These are phyloP conservation scores for Dreissena rostriformis DNA, from an alignment of 1,140 invertebrate species.

Conservation along the genomic window DNA sequence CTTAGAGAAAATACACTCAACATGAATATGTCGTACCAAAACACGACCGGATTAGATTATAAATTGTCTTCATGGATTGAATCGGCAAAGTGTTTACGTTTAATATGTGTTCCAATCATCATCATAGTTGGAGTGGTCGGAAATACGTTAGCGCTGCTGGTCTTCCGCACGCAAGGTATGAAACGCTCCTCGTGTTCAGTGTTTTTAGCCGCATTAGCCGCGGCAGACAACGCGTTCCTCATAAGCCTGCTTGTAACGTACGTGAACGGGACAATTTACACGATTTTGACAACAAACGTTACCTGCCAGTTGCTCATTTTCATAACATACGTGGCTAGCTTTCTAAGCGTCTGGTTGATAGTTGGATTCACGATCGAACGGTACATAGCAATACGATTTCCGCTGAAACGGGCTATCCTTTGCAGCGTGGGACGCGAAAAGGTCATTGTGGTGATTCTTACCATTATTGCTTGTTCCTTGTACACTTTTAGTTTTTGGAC, in stretches of 20 bases:
- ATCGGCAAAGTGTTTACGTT: too few species aligned
- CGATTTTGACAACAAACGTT: neutral
- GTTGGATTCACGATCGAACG: conserved; percentile 78
- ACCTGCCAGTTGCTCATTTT: conserved; percentile 72
- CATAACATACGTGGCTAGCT: conserved; percentile 67
- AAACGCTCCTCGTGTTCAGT: conserved; percentile 17
- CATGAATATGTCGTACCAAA: too few species aligned
- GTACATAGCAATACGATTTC: conserved; percentile 73
- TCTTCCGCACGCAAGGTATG: conserved; percentile 20
- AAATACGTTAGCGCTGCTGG: conserved; percentile 12
- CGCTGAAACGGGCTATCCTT: too few species aligned
- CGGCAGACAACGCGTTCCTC: conserved; percentile 18
- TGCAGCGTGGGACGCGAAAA: conserved; percentile 65
- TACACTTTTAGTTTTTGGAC: conserved; percentile 59
- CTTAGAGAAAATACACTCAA: too few species aligned
- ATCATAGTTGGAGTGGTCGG: conserved; percentile 18
- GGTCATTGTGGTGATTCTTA: conserved; percentile 14
- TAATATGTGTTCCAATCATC: conserved; percentile 11
- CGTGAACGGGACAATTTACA: neutral
- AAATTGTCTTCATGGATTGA: too few species aligned
- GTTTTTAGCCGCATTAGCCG: conserved; percentile 18
- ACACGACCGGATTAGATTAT: too few species aligned
- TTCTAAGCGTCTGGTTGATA: conserved; percentile 75
- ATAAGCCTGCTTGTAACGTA: conserved; percentile 20
- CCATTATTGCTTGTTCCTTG: conserved; percentile 48